Percentiles rank a stretch among this genome's conserved stretches.
These are phyloP conservation scores for Chloropsis cyanopogon DNA, from an alignment of 2,113 vertebrate species.

Conservation along the genomic window DNA sequence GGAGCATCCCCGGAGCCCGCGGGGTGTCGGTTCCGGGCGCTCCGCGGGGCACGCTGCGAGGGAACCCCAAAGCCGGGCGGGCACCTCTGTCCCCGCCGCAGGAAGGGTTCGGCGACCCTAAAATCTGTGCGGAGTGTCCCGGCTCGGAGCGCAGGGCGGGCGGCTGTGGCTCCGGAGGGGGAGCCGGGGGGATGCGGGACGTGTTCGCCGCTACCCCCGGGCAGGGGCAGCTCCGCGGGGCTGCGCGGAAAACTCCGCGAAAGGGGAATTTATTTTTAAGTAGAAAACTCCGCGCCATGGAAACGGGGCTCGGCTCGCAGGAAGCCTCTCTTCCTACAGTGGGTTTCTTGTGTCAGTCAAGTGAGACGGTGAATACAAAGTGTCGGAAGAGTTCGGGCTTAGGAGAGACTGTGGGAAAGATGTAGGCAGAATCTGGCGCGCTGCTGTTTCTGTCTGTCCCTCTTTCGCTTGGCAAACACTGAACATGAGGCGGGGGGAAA, in stretches of 20 bases:
- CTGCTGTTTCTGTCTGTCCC: neutral
- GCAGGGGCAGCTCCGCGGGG: neutral
- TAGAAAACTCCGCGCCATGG: constrained; percentile 57
- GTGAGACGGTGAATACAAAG: constrained; percentile 63
- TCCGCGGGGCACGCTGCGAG: neutral
- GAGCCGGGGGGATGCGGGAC: neutral
- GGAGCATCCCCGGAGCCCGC: neutral
- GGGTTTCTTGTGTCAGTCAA: constrained; percentile 65
- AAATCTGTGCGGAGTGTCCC: neutral
- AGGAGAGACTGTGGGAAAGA: neutral
- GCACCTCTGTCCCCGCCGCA: neutral
- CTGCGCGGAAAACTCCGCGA: neutral
- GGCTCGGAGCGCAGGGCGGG: neutral
- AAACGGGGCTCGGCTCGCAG: constrained; percentile 50
- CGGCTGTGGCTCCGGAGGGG: neutral
- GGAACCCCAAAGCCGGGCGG: neutral
- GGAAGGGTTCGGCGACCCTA: neutral
- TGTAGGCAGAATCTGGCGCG: neutral
- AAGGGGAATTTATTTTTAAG: constrained; percentile 21
- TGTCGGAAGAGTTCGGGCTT: constrained; percentile 27
- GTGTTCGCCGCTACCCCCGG: neutral
- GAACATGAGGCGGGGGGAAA: accelerated
- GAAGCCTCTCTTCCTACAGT: constrained; percentile 47
- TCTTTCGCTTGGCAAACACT: neutral
- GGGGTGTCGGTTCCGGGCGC: neutral